Conservation (phyloP, 2,113 vertebrate genomes). For the Sakesphorus luctuosus region DNA sequence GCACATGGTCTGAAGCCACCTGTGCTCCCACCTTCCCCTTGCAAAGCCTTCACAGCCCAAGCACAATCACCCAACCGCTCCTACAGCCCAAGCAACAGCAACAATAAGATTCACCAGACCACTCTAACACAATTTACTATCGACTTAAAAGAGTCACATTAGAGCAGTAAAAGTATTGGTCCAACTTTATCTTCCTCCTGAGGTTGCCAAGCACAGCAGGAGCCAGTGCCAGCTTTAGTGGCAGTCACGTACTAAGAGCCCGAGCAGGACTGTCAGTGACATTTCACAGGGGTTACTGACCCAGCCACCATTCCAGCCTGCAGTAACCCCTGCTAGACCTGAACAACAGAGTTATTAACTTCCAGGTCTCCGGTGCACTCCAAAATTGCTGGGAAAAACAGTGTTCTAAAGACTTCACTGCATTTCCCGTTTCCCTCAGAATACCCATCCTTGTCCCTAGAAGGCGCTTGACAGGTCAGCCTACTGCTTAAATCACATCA, state of each 20-base stretch:
- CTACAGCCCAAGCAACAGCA: neutral
- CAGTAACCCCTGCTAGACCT: conserved; percentile 38
- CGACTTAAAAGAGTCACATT: neutral
- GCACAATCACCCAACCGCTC: neutral
- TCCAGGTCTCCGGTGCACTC: neutral
- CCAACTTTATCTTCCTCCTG: neutral
- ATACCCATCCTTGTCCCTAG: accelerated
- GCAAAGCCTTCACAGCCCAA: neutral
- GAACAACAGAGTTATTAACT: neutral
- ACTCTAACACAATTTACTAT: neutral
- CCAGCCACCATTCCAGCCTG: neutral
- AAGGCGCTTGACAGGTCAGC: neutral
- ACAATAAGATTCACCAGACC: neutral
- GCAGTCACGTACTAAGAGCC: neutral
- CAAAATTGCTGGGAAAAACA: neutral
- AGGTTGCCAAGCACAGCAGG: neutral
- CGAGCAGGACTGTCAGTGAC: conserved; percentile 33
- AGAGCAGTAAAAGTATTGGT: neutral
- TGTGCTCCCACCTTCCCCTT: neutral
- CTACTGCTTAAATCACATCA: neutral
- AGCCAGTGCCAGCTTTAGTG: neutral
- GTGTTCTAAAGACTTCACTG: neutral
- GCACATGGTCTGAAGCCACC: neutral
- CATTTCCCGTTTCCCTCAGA: neutral
- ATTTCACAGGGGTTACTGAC: conserved; percentile 11